Evolutionary conservation across 2,113 vertebrate species (phyloP).

Genomic region (Mionectes macconnelli): DNA sequence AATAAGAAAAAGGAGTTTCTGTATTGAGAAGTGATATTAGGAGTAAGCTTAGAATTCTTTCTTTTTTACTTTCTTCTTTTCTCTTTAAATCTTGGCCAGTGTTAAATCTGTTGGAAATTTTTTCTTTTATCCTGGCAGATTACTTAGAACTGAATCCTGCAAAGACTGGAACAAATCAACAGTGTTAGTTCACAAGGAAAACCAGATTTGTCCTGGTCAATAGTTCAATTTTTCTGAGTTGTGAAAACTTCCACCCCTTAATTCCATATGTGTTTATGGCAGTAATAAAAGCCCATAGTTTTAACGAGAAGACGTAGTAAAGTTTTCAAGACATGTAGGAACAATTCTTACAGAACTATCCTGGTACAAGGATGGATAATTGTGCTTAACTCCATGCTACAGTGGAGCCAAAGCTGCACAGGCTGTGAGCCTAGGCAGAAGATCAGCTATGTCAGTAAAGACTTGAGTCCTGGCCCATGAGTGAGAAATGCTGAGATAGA

Average conservation of each 20-base stretch:
- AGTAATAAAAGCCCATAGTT: background rate
- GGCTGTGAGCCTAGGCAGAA: background rate
- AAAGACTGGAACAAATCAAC: background rate
- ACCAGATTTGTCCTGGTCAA: background rate
- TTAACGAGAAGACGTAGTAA: background rate
- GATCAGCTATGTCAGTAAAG: background rate
- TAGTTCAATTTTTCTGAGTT: background rate
- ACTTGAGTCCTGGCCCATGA: background rate
- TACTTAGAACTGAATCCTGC: background rate
- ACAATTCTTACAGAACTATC: background rate
- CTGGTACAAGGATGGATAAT: background rate
- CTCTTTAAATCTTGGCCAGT: background rate
- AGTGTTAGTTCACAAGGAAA: background rate
- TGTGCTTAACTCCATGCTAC: rapidly evolving
- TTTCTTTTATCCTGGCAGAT: background rate
- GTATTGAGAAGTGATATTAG: background rate
- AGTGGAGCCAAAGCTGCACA: background rate
- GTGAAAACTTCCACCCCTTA: background rate
- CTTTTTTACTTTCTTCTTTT: background rate
- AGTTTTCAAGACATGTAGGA: background rate
- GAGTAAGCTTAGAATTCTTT: background rate
- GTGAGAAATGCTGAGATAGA: background rate
- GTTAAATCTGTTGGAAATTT: background rate
- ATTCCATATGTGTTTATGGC: slow-evolving; percentile 24
- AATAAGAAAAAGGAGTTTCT: background rate